These are phyloP conservation scores for Thalassophryne amazonica DNA, from an alignment of 2,797 vertebrate genomes.

Conservation along the genomic window DNA sequence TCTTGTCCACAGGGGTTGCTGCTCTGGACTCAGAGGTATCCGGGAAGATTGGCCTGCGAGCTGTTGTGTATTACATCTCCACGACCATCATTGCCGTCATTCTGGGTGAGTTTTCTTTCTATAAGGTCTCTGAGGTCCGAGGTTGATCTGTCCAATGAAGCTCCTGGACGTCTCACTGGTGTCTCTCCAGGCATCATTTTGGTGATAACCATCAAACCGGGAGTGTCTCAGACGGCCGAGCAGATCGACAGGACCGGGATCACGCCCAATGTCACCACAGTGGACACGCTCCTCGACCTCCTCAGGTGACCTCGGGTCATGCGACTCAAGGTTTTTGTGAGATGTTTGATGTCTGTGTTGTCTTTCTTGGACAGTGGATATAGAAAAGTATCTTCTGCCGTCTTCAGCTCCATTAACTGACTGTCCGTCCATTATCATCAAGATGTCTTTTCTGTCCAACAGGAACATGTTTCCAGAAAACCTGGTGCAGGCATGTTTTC, in stretches of 20 bases:
- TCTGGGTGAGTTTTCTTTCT: slow-evolving; percentile 79
- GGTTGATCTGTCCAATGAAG: too few relatives aligned
- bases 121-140: too few relatives aligned
- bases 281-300: slow-evolving; percentile 92
- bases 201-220: slow-evolving; percentile 94
- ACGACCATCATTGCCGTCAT: slow-evolving; percentile 93
- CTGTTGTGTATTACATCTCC: slow-evolving; percentile 91
- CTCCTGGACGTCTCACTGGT: too few relatives aligned
- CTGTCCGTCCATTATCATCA: neutral
- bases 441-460: slow-evolving; percentile 47
- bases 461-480: slow-evolving; percentile 99
- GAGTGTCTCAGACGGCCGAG: slow-evolving; percentile 85
- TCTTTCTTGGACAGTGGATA: too few relatives aligned
- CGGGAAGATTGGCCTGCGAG: slow-evolving; percentile 92
- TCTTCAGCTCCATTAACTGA: too few relatives aligned
- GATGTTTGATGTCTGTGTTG: too few relatives aligned
- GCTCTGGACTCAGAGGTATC: slow-evolving; percentile 94
- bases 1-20: slow-evolving; percentile 84
- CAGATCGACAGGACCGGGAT: slow-evolving; percentile 86
- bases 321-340: too few relatives aligned
- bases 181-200: slow-evolving; percentile 88
- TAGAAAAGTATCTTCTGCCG: neutral
- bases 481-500: slow-evolving; percentile 96
- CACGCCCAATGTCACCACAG: slow-evolving; percentile 89
- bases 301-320: slow-evolving; percentile 63